Evolutionary conservation across 2,113 vertebrate species (phyloP).

Genomic region (Lepisosteus oculatus): DNA sequence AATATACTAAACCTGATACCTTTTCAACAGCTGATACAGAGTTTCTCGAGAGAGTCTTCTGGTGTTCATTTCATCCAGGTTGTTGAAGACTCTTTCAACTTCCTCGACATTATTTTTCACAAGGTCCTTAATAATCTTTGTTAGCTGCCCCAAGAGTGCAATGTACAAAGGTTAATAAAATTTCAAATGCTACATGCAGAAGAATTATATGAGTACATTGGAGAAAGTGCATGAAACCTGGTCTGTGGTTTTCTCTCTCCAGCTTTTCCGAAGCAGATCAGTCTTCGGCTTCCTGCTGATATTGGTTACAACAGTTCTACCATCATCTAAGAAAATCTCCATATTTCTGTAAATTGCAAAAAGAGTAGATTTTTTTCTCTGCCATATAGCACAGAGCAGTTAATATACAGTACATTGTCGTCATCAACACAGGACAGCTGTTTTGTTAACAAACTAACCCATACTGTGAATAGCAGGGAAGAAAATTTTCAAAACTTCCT

Average conservation of each 20-base stretch:
- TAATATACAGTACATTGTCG: no score
- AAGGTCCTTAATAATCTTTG: constrained; percentile 24
- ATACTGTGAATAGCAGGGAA: no score
- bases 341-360: constrained; percentile 1
- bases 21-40: constrained; percentile 31
- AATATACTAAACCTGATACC: constrained; percentile 11
- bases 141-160: constrained; percentile 8
- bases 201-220: no score
- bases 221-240: background rate
- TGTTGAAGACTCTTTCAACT: constrained; percentile 22
- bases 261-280: background rate
- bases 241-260: background rate
- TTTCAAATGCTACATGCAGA: no score
- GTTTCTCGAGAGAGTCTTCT: constrained; percentile 20
- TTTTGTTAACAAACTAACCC: no score
- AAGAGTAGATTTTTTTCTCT: background rate
- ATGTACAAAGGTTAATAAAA: constrained; percentile 1
- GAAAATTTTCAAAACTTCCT: no score
- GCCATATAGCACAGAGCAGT: no score
- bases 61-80: constrained; percentile 27
- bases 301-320: constrained; percentile 13
- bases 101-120: constrained; percentile 21
- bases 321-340: constrained; percentile 11
- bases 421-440: no score
- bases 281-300: constrained; percentile 1